Evolutionary conservation across 1,140 invertebrate species (phyloP).

Genomic region (Drosophila asahinai): DNA sequence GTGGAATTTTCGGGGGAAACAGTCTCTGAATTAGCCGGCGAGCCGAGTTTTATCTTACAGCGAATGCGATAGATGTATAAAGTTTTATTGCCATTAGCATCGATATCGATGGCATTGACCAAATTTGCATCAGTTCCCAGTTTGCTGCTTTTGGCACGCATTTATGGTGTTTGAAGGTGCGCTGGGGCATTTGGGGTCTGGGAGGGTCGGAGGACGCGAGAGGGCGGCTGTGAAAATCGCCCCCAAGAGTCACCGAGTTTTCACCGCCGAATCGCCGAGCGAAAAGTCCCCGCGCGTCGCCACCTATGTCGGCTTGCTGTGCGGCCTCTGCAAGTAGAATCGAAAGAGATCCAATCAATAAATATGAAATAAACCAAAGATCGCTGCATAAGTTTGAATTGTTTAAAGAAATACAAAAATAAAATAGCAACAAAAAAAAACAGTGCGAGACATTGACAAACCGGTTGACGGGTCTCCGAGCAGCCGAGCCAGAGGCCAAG

Average conservation of each 20-base stretch:
- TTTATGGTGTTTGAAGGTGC: conserved; percentile 80
- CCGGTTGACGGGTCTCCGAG: conserved; percentile 35
- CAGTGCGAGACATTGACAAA: conserved; percentile 41
- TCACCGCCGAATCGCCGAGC: background rate
- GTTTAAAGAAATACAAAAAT: conserved; percentile 1
- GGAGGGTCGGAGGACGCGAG: conserved; percentile 11
- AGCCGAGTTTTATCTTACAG: conserved; percentile 77
- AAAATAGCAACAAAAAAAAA: background rate
- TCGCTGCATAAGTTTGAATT: conserved; percentile 50
- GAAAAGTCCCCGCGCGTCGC: background rate
- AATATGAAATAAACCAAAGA: conserved; percentile 39
- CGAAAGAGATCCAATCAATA: conserved; percentile 36
- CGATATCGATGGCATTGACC: conserved; percentile 75
- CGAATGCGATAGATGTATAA: conserved; percentile 83
- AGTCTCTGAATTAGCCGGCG: conserved; percentile 13
- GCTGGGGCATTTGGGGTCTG: conserved; percentile 63
- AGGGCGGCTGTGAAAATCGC: background rate
- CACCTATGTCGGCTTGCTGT: conserved; percentile 44
- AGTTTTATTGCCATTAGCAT: conserved; percentile 79
- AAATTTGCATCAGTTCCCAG: conserved; percentile 83
- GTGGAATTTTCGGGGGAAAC: conserved; percentile 4
- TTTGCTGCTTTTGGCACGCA: conserved; percentile 83
- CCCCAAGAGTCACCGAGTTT: background rate
- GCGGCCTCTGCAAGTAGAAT: conserved; percentile 64
- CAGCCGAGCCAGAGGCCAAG: conserved; percentile 21